Percentiles rank a stretch among this genome's conserved stretches.
Conservation (phyloP, 2,797 vertebrate species). For the Xerus rutilus region DNA sequence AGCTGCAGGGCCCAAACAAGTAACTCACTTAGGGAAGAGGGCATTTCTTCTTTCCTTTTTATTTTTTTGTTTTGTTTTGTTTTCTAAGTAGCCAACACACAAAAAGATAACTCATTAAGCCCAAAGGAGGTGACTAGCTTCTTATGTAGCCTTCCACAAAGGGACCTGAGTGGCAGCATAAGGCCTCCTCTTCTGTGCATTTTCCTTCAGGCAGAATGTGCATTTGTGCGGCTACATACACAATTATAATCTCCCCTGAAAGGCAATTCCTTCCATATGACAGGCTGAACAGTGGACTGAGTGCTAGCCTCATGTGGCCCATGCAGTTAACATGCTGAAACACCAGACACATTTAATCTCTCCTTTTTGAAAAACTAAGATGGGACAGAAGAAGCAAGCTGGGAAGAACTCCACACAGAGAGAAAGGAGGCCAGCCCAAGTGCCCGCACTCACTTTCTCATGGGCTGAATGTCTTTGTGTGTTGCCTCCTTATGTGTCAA, state of each 20-base stretch:
- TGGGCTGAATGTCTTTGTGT: constrained; percentile 72
- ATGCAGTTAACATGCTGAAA: constrained; percentile 76
- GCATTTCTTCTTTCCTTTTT: constrained; percentile 43
- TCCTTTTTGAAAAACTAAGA: constrained; percentile 73
- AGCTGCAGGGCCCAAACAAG: constrained; percentile 73
- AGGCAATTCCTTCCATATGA: constrained; percentile 82
- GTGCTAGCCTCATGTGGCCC: constrained; percentile 73
- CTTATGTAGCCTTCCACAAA: constrained; percentile 77
- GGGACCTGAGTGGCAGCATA: constrained; percentile 76
- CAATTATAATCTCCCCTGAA: constrained; percentile 82
- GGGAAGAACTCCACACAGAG: constrained; percentile 60
- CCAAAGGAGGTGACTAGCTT: constrained; percentile 66
- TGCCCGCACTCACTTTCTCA: constrained; percentile 71
- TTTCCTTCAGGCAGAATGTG: constrained; percentile 80
- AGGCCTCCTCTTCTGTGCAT: constrained; percentile 72
- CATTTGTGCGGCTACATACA: constrained; percentile 80
- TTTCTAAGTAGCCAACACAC: constrained; percentile 70
- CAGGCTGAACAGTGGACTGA: constrained; percentile 78
- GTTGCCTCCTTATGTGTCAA: constrained; percentile 76
- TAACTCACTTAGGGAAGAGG: constrained; percentile 61
- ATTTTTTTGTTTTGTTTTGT: not conserved
- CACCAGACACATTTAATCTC: constrained; percentile 77
- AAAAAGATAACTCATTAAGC: constrained; percentile 81
- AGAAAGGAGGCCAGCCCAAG: constrained; percentile 65
- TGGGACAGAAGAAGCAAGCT: constrained; percentile 69